phyloP scores from a whole-genome alignment of 2,113 vertebrate genomes.

The Lipophrys pholis region DNA sequence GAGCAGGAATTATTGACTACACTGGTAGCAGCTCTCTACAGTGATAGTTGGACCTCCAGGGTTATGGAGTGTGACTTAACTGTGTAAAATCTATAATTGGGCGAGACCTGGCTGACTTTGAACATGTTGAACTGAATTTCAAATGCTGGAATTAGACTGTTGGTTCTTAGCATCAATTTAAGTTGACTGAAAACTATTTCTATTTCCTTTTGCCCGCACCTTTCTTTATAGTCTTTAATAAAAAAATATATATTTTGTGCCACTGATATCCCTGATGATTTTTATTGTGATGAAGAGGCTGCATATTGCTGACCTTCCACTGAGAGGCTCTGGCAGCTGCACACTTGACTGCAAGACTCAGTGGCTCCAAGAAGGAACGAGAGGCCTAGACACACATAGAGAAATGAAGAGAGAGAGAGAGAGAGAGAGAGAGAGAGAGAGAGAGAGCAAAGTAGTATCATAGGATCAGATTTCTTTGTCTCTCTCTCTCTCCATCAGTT shows the following conservation, averaged over 20 bases:
- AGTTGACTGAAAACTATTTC: constrained; percentile 4
- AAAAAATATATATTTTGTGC: not conserved
- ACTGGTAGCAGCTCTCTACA: not conserved
- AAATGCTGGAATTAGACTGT: constrained; percentile 6
- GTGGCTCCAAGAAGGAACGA: constrained; percentile 44
- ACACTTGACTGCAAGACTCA: constrained; percentile 62
- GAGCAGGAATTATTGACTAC: constrained; percentile 28
- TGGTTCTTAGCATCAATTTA: not conserved
- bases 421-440: constrained; percentile 2
- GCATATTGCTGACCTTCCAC: constrained; percentile 38
- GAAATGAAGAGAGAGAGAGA: not conserved
- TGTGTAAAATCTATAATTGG: constrained; percentile 42
- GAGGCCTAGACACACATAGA: constrained; percentile 4
- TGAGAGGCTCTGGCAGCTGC: constrained; percentile 64
- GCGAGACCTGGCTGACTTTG: constrained; percentile 1
- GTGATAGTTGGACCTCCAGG: constrained; percentile 19
- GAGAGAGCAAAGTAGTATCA: constrained; percentile 28
- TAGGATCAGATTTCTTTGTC: constrained; percentile 60
- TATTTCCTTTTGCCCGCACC: not conserved
- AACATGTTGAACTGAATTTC: not conserved
- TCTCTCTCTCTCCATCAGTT: constrained; percentile 57
- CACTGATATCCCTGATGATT: constrained; percentile 6
- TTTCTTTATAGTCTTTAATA: no score
- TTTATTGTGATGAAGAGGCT: constrained; percentile 34
- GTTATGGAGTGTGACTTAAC: constrained; percentile 14